phyloP scores from a whole-genome alignment of 1,140 invertebrate genomes.

The Euwallacea fornicatus region DNA sequence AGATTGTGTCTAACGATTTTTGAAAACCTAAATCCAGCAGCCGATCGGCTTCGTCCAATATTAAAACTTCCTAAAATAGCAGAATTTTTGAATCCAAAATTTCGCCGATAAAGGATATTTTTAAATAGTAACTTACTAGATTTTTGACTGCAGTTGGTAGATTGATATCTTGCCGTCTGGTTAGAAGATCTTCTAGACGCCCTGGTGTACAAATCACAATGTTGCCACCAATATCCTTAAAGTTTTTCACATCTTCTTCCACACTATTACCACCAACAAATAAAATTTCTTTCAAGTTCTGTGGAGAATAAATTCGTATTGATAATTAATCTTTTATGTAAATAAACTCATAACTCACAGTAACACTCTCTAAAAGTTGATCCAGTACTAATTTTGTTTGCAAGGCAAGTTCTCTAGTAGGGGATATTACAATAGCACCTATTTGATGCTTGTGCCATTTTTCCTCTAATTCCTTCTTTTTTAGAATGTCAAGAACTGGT shows the following conservation, averaged over 20 bases:
- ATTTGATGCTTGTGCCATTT: conserved; percentile 77
- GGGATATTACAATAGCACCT: conserved; percentile 87
- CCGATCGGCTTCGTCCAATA: conserved; percentile 97
- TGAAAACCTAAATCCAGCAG: conserved; percentile 92
- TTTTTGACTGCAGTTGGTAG: conserved; percentile 70
- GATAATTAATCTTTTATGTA: conserved; percentile 1
- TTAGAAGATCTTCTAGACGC: conserved; percentile 84
- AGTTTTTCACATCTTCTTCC: conserved; percentile 69
- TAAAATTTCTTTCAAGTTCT: conserved; percentile 61
- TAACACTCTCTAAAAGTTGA: conserved; percentile 43
- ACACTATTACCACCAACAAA: conserved; percentile 83
- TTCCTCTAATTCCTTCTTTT: conserved; percentile 63
- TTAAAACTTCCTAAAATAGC: conserved; percentile 77
- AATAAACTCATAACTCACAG: conserved; percentile 27
- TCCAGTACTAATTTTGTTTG: conserved; percentile 82
- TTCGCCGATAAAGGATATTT: conserved; percentile 5
- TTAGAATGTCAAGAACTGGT: conserved; percentile 84
- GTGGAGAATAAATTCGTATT: conserved; percentile 31
- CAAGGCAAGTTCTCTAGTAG: conserved; percentile 88
- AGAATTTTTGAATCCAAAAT: not conserved
- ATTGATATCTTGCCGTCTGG: conserved; percentile 64
- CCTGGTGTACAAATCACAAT: conserved; percentile 93
- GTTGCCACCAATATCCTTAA: conserved; percentile 74
- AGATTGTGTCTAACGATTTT: conserved; percentile 83
- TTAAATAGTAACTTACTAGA: conserved; percentile 59